These are phyloP conservation scores for Megathymus violae DNA, from an alignment of 1,140 invertebrate species.

Conservation along the genomic window DNA sequence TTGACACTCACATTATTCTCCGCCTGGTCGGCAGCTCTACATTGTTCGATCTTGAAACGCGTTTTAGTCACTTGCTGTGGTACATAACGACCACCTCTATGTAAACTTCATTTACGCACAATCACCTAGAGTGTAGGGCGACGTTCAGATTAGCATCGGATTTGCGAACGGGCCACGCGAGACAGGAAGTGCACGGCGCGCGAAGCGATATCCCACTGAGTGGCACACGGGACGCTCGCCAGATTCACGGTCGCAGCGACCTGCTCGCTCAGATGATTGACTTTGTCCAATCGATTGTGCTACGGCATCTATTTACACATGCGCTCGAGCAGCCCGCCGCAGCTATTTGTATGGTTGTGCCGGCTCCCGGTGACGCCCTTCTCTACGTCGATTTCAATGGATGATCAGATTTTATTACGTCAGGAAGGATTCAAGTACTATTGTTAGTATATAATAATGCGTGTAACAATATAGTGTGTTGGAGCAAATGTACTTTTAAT, in stretches of 20 bases:
- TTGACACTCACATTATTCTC: constrained; percentile 73
- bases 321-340: constrained; percentile 49
- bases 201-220: constrained; percentile 67
- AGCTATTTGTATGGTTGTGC: constrained; percentile 51
- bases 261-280: constrained; percentile 77
- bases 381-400: constrained; percentile 56
- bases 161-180: constrained; percentile 29
- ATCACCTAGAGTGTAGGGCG: constrained; percentile 31
- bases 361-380: constrained; percentile 60
- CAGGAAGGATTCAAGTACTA: constrained; percentile 13
- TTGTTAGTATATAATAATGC: constrained; percentile 24
- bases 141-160: constrained; percentile 23
- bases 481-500: constrained; percentile 8
- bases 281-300: constrained; percentile 80
- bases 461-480: constrained; percentile 18
- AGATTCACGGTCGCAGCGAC: constrained; percentile 78
- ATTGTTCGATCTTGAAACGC: constrained; percentile 56
- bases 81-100: constrained; percentile 47
- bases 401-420: constrained; percentile 51
- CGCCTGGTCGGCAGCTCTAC: constrained; percentile 74
- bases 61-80: constrained; percentile 50
- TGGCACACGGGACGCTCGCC: constrained; percentile 54
- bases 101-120: constrained; percentile 48
- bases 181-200: constrained; percentile 66
- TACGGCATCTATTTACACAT: constrained; percentile 65